Evolutionary conservation across 2,113 vertebrate genomes (phyloP).

Genomic region (Sander lucioperca): DNA sequence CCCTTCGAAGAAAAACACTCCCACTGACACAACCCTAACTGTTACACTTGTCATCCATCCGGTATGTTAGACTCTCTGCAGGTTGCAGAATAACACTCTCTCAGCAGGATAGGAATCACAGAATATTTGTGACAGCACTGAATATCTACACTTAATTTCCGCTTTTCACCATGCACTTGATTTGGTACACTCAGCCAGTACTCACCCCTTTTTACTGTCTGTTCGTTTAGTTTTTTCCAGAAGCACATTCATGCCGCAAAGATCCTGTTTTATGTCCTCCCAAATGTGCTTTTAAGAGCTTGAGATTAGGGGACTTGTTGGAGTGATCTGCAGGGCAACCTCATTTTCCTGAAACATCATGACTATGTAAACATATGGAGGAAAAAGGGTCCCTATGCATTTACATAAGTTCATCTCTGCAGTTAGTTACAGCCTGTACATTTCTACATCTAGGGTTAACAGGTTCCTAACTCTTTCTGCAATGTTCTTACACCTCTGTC

Average conservation of each 20-base stretch:
- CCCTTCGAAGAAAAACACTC: conserved; percentile 63
- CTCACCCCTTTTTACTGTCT: neutral
- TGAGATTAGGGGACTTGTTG: neutral
- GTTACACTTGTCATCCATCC: conserved; percentile 62
- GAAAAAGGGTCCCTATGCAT: neutral
- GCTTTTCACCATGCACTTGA: conserved; percentile 6
- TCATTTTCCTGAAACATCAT: neutral
- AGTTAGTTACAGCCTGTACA: neutral
- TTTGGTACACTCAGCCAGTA: neutral
- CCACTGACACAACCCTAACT: conserved; percentile 55
- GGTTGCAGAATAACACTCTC: conserved; percentile 45
- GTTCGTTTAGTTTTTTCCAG: neutral
- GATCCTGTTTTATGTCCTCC: neutral
- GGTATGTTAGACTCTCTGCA: conserved; percentile 46
- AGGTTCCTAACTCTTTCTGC: neutral
- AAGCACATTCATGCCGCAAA: neutral
- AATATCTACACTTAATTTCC: conserved; percentile 11
- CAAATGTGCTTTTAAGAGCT: neutral
- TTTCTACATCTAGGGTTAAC: neutral
- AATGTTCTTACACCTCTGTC: neutral
- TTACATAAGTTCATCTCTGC: neutral
- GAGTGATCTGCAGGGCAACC: neutral
- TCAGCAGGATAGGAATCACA: conserved; percentile 35
- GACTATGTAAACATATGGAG: neutral
- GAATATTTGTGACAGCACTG: conserved; percentile 36